phyloP scores from a whole-genome alignment of 2,797 vertebrate species.

The Tangara arthus region DNA sequence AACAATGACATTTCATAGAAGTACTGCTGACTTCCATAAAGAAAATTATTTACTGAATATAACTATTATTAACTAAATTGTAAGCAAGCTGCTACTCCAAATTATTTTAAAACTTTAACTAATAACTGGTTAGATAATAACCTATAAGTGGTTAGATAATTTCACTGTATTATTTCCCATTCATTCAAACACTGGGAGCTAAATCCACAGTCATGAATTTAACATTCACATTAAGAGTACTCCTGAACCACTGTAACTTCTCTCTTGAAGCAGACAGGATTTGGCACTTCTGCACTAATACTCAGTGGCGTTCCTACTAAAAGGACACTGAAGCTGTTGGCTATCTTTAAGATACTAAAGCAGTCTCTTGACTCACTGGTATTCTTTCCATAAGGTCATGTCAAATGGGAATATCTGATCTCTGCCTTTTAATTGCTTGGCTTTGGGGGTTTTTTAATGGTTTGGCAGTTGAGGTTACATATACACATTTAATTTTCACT shows the following conservation, averaged over 20 bases:
- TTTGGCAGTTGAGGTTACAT: background rate
- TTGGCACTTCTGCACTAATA: background rate
- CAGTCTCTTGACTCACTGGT: background rate
- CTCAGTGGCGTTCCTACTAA: background rate
- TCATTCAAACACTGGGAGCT: background rate
- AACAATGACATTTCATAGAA: background rate
- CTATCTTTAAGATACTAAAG: background rate
- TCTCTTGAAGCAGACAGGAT: background rate
- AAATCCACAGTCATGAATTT: background rate
- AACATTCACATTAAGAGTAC: background rate
- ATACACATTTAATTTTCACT: background rate
- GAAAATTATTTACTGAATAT: background rate
- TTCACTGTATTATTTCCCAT: background rate
- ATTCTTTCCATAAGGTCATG: background rate
- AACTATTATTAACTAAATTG: background rate
- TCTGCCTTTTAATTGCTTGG: constrained; percentile 8
- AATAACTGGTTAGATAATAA: background rate
- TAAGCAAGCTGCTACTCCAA: background rate
- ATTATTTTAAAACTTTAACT: background rate
- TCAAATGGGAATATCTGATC: background rate
- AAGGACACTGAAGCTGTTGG: background rate
- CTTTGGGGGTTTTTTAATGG: background rate
- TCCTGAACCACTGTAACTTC: background rate
- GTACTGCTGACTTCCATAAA: background rate
- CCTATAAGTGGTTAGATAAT: background rate